Base-by-base conservation (phyloP, 2,113 vertebrate species). In the Aegithalos caudatus region DNA sequence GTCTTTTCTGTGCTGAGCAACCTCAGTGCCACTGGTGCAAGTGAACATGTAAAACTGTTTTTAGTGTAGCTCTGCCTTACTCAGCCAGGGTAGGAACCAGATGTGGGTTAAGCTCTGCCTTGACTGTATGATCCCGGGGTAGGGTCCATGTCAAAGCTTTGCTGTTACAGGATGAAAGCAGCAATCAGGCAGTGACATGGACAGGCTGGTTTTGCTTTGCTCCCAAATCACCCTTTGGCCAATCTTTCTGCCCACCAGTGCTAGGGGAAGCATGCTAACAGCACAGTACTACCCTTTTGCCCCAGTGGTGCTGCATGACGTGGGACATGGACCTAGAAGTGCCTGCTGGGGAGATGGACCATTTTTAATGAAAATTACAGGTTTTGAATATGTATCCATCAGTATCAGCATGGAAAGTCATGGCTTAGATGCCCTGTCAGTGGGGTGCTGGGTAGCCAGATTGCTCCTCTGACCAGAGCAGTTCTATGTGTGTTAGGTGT, bases 121-220 rank as follows among this genome's bases (percentile, higher is more conserved):
- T 84, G 56, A 16, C 51, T 10, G 0, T 83, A 28, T n/a, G n/a
- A n/a, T 50, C 15, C 9, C 0, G 0, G 25, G 4, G 4, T 45
- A 11, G 53, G 42, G 78, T 48, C 45, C 2, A 0, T 64, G 35
- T 93, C 38, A 57, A 54, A 79, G 61, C 35, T 66, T 84, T 78
- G 38, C 16, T 74, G 3, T 78, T 19, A 21, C 7, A 47, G 37
- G 35, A 71, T 74, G 38, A 57, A 77, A 65, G 50, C 45, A 66
- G 54, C 25, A 94, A 21, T 80, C 3, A 3, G 58, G 23, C 12
- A 3, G 19, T 80, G 37, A 80, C 15, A 25, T 6, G 10, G 22
- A 35, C 13, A 51, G 35, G 19, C 56, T 84, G 40, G 11, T 54
- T 47, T 78, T 72, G 10, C 10, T 71, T 86, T 51, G 10, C 44